phyloP scores from a whole-genome alignment of 2,113 vertebrate species.

The Balaeniceps rex region DNA sequence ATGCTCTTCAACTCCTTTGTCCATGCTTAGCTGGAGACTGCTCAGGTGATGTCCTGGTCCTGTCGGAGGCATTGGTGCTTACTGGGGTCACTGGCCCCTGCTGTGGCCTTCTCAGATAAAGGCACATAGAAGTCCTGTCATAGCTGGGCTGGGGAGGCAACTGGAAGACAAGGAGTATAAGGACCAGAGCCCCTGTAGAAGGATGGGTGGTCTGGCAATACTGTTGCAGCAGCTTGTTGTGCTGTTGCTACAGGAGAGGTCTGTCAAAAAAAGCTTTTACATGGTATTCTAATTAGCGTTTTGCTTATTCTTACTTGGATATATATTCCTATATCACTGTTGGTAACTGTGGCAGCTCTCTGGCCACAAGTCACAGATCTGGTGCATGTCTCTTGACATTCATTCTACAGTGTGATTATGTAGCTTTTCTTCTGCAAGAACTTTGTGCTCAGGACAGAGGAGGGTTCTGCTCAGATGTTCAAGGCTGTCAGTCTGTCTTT shows the following conservation, averaged over 20 bases:
- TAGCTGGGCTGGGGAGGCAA: fast-evolving
- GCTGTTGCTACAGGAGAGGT: not conserved
- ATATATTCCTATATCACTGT: fast-evolving
- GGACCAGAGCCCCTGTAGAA: not conserved
- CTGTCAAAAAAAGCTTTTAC: not conserved
- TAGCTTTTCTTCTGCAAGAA: not conserved
- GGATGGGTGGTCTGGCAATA: not conserved
- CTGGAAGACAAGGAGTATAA: not conserved
- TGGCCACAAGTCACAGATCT: not conserved
- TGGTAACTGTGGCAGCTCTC: not conserved
- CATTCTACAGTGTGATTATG: not conserved
- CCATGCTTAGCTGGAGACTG: not conserved
- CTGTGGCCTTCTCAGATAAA: not conserved
- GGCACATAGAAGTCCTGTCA: not conserved
- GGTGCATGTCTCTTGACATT: not conserved
- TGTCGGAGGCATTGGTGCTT: not conserved
- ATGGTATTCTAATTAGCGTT: not conserved
- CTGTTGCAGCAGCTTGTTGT: not conserved
- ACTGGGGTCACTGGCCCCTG: not conserved
- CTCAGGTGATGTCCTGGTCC: not conserved
- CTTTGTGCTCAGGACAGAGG: not conserved
- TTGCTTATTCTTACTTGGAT: not conserved
- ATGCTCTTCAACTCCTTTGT: not conserved
- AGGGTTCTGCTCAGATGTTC: not conserved
- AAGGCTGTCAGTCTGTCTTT: not conserved